Evolutionary conservation across 2,113 vertebrate genomes (phyloP), one percentile per base, ranked within the genome.

Genomic region (Hyperopisus bebe): DNA sequence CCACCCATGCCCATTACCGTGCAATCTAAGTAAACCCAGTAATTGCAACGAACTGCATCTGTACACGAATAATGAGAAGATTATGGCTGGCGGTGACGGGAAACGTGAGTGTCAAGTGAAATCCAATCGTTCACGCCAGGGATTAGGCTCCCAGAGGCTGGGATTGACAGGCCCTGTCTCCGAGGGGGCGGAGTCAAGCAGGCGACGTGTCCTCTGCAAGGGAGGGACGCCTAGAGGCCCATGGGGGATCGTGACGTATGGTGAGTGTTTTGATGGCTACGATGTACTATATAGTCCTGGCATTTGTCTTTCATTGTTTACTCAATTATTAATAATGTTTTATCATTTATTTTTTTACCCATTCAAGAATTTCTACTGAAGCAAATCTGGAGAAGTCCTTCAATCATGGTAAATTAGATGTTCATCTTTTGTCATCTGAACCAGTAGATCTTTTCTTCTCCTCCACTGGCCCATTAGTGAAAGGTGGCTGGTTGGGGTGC

Each of bases 91-190:
- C 11, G 21, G 87, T 46, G 87, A 42, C 10, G 39, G 55, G 13
- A 88, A 88, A n/a, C 2, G 51, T 88, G 27, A 24, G 53, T 66
- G 87, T 88, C 53, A 50, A 88, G 87, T n/a, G 19, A 62, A 88
- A 88, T 88, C 55, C 87, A 35, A n/a, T 42, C 21, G 39, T 62
- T 66, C 42, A 44, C 53, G 21, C 19, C 19, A 8, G 15, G 55
- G 55, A 88, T 88, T 88, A 88, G 31, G 35, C 55, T 44, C 55
- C 50, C 7, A 35, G 85, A 53, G 50, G 27, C 31, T 19, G 13
- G n/a, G 48, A 50, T 27, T 87, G 85, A 87, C 85, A 19, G 50
- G 85, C 9, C 31, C 39, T 1, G 8, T 84, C 39, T 47, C 42
- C 3, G 21, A 70, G 44, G 24, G 82, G 44, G 42, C 42, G 44